phyloP scores from a whole-genome alignment of 1,140 invertebrate species.

The Carcinoscorpius rotundicauda region DNA sequence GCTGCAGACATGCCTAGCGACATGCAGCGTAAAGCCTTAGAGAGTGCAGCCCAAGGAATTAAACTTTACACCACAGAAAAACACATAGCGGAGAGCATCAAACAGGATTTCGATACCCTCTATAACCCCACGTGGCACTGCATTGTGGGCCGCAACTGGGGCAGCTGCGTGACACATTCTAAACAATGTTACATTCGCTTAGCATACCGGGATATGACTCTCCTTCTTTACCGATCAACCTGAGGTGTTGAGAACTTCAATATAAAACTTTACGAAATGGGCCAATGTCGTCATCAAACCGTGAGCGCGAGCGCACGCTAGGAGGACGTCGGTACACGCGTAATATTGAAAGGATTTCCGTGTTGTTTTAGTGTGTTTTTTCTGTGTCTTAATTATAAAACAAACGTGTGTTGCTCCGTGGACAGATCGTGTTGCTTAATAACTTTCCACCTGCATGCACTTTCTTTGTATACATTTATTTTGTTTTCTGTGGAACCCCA shows the following conservation, averaged over 20 bases:
- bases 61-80: conserved; percentile 26
- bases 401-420: no score
- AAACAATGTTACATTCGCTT: conserved; percentile 26
- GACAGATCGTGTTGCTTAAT: no score
- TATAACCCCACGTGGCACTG: conserved; percentile 28
- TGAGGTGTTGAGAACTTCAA: conserved; percentile 6
- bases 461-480: no score
- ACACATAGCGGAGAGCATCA: conserved; percentile 27
- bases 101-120: conserved; percentile 27
- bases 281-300: no score
- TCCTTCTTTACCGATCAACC: conserved; percentile 26
- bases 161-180: conserved; percentile 27
- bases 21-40: conserved; percentile 25
- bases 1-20: conserved; percentile 27
- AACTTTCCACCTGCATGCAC: no score
- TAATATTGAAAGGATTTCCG: no score
- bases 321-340: no score
- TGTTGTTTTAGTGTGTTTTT: no score
- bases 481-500: no score
- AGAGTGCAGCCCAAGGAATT: conserved; percentile 24
- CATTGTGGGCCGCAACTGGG: conserved; percentile 28
- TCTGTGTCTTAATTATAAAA: no score
- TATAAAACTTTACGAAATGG: no score
- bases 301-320: no score
- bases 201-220: conserved; percentile 25